Evolutionary conservation across 1,140 invertebrate genomes (phyloP).

Genomic region (Odontomachus brunneus): DNA sequence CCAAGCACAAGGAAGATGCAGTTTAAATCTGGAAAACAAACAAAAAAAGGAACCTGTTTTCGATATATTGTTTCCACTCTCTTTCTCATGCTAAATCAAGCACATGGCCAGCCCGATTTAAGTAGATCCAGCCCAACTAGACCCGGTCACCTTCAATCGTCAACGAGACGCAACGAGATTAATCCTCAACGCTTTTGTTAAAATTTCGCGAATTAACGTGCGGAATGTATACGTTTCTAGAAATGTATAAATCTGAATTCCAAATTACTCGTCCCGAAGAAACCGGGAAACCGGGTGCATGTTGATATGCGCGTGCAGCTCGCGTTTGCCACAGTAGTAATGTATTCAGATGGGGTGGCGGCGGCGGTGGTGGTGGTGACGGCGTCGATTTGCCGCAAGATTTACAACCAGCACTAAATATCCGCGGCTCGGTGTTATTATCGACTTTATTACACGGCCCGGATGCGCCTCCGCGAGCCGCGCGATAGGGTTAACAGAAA

Average conservation of each 20-base stretch:
- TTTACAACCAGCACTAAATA: constrained; percentile 84
- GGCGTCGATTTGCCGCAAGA: constrained; percentile 81
- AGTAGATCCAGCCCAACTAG: too few species aligned
- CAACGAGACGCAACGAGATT: too few species aligned
- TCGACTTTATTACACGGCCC: constrained; percentile 80
- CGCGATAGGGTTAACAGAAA: constrained; percentile 81
- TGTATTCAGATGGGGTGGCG: constrained; percentile 77
- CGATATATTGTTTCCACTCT: too few species aligned
- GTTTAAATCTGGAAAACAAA: too few species aligned
- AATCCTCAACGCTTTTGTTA: too few species aligned
- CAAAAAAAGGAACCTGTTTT: too few species aligned
- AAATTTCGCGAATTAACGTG: too few species aligned
- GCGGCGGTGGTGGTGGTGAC: constrained; percentile 71
- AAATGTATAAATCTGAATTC: background rate
- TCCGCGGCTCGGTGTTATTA: constrained; percentile 81
- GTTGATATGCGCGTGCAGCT: background rate
- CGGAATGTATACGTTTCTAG: too few species aligned
- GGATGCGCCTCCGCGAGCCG: constrained; percentile 42
- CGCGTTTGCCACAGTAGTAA: constrained; percentile 75
- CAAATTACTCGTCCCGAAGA: background rate
- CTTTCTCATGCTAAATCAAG: too few species aligned
- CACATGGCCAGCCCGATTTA: too few species aligned
- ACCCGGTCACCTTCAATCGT: too few species aligned
- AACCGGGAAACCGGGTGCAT: background rate
- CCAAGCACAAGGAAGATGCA: too few species aligned